A percentile compares a stretch with the other conserved stretches of the same genome.
phyloP scores from a whole-genome alignment of 2,113 vertebrate genomes.

The Strix aluco region DNA sequence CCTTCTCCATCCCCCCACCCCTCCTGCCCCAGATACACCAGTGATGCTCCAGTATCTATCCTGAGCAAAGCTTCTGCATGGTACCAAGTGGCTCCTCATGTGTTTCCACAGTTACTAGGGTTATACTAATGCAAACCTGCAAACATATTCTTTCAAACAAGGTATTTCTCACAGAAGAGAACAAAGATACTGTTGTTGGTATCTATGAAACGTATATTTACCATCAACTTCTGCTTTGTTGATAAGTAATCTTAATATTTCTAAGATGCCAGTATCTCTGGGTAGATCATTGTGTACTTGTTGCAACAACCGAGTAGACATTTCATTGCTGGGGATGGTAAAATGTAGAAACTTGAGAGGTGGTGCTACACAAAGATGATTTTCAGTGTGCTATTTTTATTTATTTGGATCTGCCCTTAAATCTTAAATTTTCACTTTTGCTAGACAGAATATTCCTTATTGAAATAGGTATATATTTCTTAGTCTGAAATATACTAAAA shows the following conservation, averaged over 20 bases:
- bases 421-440: not conserved
- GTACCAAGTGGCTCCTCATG: not conserved
- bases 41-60: not conserved
- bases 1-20: not conserved
- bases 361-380: not conserved
- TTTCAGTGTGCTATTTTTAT: not conserved
- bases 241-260: not conserved
- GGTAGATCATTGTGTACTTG: not conserved
- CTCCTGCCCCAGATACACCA: not conserved
- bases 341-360: not conserved
- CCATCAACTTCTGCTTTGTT: not conserved
- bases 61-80: not conserved
- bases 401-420: not conserved
- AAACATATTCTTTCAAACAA: not conserved
- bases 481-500: not conserved
- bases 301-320: not conserved
- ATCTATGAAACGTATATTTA: not conserved
- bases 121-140: not conserved
- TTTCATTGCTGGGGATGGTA: not conserved
- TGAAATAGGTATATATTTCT: not conserved
- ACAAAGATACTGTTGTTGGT: not conserved
- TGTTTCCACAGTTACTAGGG: not conserved
- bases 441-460: not conserved
- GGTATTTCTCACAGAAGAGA: not conserved
- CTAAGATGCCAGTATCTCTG: not conserved